Percentiles rank a stretch among this genome's conserved stretches.
phyloP scores from a whole-genome alignment of 2,797 vertebrate species.

The Eupleurogrammus muticus region DNA sequence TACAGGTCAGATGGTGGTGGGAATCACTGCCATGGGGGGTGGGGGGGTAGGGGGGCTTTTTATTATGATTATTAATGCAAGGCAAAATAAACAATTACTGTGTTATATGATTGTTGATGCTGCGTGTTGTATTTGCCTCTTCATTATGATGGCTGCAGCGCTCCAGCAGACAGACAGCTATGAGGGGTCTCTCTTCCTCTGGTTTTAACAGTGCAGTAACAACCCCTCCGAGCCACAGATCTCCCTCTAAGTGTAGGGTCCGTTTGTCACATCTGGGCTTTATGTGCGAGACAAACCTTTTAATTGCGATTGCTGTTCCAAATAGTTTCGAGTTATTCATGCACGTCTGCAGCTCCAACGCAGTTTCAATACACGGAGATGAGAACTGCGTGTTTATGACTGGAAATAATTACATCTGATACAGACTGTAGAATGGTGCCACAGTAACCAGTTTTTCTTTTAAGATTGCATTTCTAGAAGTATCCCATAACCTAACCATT shows the following conservation, averaged over 20 bases:
- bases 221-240: constrained; percentile 52
- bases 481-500: too few relatives aligned
- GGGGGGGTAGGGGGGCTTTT: constrained; percentile 27
- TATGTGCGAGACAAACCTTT: constrained; percentile 41
- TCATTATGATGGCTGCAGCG: constrained; percentile 64
- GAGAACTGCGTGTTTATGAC: constrained; percentile 30
- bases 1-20: constrained; percentile 63
- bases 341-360: constrained; percentile 21
- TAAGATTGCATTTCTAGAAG: background rate
- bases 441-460: background rate
- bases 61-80: constrained; percentile 64
- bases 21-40: constrained; percentile 29
- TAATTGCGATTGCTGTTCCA: constrained; percentile 56
- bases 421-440: background rate
- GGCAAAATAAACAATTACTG: constrained; percentile 48
- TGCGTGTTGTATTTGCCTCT: constrained; percentile 59
- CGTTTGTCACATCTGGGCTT: constrained; percentile 52
- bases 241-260: constrained; percentile 54
- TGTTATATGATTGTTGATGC: background rate
- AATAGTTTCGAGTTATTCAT: constrained; percentile 42
- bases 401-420: constrained; percentile 29
- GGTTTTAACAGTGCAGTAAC: constrained; percentile 51
- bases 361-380: constrained; percentile 29
- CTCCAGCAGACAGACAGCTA: constrained; percentile 46
- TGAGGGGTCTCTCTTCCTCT: constrained; percentile 30